These are phyloP conservation scores for Phycodurus eques DNA, from an alignment of 2,113 vertebrate genomes.

Conservation along the genomic window DNA sequence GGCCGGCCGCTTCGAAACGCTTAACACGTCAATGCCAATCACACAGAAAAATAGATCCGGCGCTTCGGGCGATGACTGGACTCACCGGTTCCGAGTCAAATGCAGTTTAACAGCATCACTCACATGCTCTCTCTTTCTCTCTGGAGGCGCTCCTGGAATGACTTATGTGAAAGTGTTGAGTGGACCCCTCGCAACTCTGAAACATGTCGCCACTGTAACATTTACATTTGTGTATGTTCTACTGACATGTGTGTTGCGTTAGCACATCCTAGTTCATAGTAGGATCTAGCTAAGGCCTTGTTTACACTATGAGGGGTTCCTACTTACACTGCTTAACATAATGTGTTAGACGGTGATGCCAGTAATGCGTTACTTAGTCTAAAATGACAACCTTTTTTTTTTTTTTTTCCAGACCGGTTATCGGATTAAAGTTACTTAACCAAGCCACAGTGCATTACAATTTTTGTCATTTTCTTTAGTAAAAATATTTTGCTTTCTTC, in stretches of 20 bases:
- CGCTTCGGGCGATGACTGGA: constrained; percentile 1
- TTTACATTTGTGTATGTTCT: not conserved
- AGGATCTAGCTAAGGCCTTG: not conserved
- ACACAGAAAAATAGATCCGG: constrained; percentile 27
- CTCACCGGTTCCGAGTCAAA: not conserved
- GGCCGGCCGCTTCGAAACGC: constrained; percentile 37
- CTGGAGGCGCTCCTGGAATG: not conserved
- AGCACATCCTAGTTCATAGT: not conserved
- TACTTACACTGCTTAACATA: not conserved
- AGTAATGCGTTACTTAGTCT: not conserved
- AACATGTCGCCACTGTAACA: not conserved
- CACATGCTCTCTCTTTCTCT: not conserved
- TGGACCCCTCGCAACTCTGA: not conserved
- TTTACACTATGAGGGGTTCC: not conserved
- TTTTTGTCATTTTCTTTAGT: too few species aligned
- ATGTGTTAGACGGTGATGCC: not conserved
- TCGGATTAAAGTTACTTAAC: too few species aligned
- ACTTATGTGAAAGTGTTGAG: not conserved
- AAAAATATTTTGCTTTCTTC: too few species aligned
- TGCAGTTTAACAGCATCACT: not conserved
- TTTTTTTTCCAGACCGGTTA: too few species aligned
- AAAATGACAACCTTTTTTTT: too few species aligned
- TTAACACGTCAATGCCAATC: constrained; percentile 46
- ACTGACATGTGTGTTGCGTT: not conserved
- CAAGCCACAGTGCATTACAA: too few species aligned